Evolutionary conservation across 2,113 vertebrate species (phyloP).

Genomic region (Sinocyclocheilus anophthalmus): DNA sequence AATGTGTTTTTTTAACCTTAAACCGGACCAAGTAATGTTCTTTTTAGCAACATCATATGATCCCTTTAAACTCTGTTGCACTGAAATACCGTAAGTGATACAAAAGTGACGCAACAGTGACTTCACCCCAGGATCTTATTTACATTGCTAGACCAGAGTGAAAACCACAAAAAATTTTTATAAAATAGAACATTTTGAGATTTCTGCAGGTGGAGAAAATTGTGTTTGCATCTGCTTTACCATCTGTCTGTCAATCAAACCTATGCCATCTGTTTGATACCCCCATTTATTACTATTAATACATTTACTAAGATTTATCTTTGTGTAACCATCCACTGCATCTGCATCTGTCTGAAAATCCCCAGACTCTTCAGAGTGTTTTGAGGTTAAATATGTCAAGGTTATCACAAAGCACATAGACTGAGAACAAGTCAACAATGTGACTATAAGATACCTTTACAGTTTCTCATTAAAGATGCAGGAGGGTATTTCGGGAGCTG

Average conservation of each 20-base stretch:
- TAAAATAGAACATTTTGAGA: neutral
- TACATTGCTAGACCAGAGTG: neutral
- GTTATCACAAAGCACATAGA: constrained; percentile 50
- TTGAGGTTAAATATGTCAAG: constrained; percentile 50
- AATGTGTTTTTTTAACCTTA: too few species aligned
- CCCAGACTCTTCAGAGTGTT: neutral
- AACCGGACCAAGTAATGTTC: too few species aligned
- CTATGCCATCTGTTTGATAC: constrained; percentile 12
- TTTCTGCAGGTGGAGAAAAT: constrained; percentile 22
- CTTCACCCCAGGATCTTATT: neutral
- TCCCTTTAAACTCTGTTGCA: neutral
- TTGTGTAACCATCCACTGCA: neutral
- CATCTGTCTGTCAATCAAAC: constrained; percentile 32
- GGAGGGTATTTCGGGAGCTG: constrained; percentile 56
- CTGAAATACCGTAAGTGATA: neutral
- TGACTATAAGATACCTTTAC: constrained; percentile 50
- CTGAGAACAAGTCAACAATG: constrained; percentile 46
- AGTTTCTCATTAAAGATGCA: constrained; percentile 61
- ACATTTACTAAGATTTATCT: constrained; percentile 6
- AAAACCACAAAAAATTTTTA: neutral
- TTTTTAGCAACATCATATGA: too few species aligned
- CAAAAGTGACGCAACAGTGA: neutral
- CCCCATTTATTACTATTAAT: neutral
- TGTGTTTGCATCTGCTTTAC: constrained; percentile 20
- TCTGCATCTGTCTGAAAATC: neutral